phyloP scores from a whole-genome alignment of 2,113 vertebrate genomes.

The Ptyas mucosa region DNA sequence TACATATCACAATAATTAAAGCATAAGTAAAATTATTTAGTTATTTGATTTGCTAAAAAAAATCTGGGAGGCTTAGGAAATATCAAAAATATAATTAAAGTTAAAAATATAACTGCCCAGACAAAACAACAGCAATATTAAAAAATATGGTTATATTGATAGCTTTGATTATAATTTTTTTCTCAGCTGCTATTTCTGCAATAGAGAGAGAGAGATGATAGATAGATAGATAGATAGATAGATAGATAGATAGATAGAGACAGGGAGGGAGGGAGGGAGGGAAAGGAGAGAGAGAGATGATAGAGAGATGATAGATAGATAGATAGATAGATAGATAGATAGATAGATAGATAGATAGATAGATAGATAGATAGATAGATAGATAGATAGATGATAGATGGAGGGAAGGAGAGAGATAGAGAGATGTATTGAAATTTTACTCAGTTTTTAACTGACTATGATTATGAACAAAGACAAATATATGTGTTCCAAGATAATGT shows the following conservation, averaged over 20 bases:
- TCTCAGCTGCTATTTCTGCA: no score
- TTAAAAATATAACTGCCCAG: not conserved
- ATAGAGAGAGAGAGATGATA: no score
- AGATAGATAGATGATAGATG: no score
- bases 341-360: no score
- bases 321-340: no score
- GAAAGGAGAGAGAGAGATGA: no score
- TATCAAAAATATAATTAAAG: not conserved
- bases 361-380: no score
- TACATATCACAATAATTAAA: not conserved
- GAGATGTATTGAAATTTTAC: not conserved
- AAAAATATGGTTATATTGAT: not conserved
- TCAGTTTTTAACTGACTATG: not conserved
- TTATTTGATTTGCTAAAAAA: not conserved
- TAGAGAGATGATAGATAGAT: no score
- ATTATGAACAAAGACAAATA: not conserved
- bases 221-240: no score
- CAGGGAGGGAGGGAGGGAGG: no score
- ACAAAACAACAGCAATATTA: not conserved
- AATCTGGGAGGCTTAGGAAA: not conserved
- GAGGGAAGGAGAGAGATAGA: no score
- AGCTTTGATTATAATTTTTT: not conserved
- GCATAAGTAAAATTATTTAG: not conserved
- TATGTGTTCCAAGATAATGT: not conserved
- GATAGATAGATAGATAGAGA: no score